Evolutionary conservation across 2,888 invertebrate genomes (phyloP), one percentile per base, ranked within the genome.

Genomic region (Ochropacha duplaris): DNA sequence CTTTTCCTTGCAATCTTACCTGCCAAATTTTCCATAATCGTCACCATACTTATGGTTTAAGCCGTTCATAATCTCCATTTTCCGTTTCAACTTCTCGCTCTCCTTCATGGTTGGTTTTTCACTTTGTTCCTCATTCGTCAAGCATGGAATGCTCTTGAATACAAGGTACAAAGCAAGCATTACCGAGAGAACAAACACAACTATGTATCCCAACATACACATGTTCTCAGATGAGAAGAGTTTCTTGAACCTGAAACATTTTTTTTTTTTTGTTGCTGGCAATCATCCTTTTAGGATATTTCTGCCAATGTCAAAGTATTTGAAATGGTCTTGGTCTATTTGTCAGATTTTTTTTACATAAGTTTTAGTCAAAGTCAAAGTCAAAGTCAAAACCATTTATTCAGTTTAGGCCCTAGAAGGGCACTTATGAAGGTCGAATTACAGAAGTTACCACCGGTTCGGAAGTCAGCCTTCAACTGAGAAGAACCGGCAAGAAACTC

Each of bases 151-250:
- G 1, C 67, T 69, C 51, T 71, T 78, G 69, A 80, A 84, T 0
- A 88, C 72, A 1, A 86, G 57, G 1, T 74, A 31, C 31, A 81
- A 79, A 0, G 83, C 84, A 0, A 78, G 67, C 0, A 74, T 34
- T 0, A 85, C 74, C 0, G 84, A 81, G 0, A 85, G 56, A 0
- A 68, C 54, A 62, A 88, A 85, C 0, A 87, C 12, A 0, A 84
- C 22, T 0, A 76, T 54, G 0, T 88, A 71, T 4, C 83, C 84
- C 0, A 61, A 69, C 0, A 87, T 62, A 54, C 88, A 84, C 0
- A 81, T 71, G 58, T 83, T 84, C 26, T 88, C 86, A 0, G 84
- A 82, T 2, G 68, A 71, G 0, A 79, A 54, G 0, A 88, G 57
- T 14, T 72, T 81, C 54, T 81, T 85, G 2, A 89, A 58, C 0